Percentiles rank a stretch among this genome's conserved stretches.
phyloP scores from a whole-genome alignment of 2,797 vertebrate genomes.

The Columba guinea region DNA sequence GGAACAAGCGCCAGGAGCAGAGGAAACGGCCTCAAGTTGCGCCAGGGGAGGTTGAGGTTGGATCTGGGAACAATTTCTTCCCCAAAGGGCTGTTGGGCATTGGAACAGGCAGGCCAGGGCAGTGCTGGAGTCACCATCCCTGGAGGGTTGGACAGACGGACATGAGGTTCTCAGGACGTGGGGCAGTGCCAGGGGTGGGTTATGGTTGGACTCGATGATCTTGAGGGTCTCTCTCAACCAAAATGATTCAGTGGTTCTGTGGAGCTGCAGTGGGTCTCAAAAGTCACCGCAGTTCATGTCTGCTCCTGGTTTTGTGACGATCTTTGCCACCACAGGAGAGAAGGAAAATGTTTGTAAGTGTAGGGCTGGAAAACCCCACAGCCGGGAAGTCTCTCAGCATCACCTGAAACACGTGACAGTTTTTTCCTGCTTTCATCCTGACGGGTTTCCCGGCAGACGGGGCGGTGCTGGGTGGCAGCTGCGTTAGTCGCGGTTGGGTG shows the following conservation, averaged over 20 bases:
- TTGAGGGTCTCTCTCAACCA: neutral
- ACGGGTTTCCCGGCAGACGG: fast-evolving
- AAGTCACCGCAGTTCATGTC: too few relatives aligned
- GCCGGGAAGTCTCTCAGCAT: neutral
- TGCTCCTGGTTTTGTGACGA: fast-evolving
- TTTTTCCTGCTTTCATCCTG: neutral
- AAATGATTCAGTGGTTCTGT: neutral
- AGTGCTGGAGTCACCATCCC: too few relatives aligned
- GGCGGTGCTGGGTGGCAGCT: neutral
- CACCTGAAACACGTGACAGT: neutral
- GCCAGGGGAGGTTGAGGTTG: too few relatives aligned
- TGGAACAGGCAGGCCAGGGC: too few relatives aligned
- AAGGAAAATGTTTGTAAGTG: neutral
- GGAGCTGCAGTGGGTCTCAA: neutral
- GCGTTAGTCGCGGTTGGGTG: fast-evolving
- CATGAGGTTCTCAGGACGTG: too few relatives aligned
- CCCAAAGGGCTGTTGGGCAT: too few relatives aligned
- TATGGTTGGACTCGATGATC: fast-evolving
- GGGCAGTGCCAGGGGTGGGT: too few relatives aligned
- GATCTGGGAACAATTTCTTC: too few relatives aligned
- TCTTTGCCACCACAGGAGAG: fast-evolving
- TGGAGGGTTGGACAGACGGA: too few relatives aligned
- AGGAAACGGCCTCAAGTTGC: too few relatives aligned
- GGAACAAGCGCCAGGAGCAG: too few relatives aligned
- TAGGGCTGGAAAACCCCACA: fast-evolving